Evolutionary conservation across 2,113 vertebrate genomes (phyloP).

Genomic region (Bujurquina vittata): DNA sequence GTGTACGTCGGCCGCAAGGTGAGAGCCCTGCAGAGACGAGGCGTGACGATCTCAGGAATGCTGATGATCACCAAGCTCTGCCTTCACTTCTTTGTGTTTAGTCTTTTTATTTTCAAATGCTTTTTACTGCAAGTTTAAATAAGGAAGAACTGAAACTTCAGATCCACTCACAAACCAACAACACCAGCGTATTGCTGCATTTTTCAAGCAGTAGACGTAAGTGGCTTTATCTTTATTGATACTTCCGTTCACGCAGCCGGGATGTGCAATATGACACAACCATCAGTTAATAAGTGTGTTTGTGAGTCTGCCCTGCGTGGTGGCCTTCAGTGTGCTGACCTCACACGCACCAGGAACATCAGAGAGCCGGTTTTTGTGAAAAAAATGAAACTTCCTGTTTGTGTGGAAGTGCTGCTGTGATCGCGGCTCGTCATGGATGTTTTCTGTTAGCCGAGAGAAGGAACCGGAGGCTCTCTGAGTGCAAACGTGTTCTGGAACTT

Average conservation of each 20-base stretch:
- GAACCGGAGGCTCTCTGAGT: background rate
- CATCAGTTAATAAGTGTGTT: accelerated
- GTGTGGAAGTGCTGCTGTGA: background rate
- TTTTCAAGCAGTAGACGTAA: too few species aligned
- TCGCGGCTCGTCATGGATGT: background rate
- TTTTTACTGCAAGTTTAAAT: too few species aligned
- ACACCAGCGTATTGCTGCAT: too few species aligned
- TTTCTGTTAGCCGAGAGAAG: background rate
- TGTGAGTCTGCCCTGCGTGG: background rate
- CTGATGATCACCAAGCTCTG: too few species aligned
- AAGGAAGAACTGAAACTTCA: too few species aligned
- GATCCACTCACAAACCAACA: too few species aligned
- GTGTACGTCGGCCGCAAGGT: slow-evolving; percentile 98
- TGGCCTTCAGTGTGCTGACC: background rate
- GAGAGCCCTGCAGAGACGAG: slow-evolving; percentile 35
- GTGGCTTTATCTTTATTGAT: too few species aligned
- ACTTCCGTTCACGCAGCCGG: too few species aligned
- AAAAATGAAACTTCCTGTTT: background rate
- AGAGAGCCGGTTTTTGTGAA: background rate
- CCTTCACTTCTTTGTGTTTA: too few species aligned
- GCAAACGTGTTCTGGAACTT: background rate
- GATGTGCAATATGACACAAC: too few species aligned
- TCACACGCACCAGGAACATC: background rate
- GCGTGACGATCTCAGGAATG: too few species aligned
- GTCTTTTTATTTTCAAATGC: too few species aligned